phyloP scores from a whole-genome alignment of 2,113 vertebrate species.

The Sclerurus mexicanus region DNA sequence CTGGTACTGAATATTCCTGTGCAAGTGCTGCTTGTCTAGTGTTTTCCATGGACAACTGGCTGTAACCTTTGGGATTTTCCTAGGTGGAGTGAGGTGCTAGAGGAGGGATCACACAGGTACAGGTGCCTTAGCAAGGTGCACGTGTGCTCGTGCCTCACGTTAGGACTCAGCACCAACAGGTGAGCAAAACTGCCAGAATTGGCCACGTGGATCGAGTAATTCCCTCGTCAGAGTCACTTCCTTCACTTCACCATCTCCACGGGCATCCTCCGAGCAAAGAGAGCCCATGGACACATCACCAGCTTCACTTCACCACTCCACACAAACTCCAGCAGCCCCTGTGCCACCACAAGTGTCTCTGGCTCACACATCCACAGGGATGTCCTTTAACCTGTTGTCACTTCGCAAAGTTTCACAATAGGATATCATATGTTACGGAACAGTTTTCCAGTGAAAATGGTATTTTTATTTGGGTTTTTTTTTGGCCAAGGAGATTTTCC shows the following conservation, averaged over 20 bases:
- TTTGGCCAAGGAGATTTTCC: conserved; percentile 21
- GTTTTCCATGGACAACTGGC: not conserved
- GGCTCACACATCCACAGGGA: not conserved
- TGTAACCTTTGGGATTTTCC: not conserved
- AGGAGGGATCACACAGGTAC: not conserved
- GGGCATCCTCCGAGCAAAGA: not conserved
- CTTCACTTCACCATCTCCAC: not conserved
- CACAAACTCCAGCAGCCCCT: not conserved
- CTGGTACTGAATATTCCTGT: not conserved
- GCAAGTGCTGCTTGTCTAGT: not conserved
- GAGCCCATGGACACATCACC: rapidly evolving
- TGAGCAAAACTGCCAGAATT: not conserved
- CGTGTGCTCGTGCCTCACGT: not conserved
- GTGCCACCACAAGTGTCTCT: not conserved
- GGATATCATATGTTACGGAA: not conserved
- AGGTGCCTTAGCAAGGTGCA: not conserved
- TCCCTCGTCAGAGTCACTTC: not conserved
- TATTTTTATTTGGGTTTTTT: not conserved
- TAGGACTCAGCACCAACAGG: not conserved
- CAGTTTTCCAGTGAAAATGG: not conserved
- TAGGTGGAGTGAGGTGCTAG: no score
- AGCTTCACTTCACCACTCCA: rapidly evolving
- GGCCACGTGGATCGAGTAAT: rapidly evolving
- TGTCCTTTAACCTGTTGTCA: not conserved
- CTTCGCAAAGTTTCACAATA: not conserved